A percentile compares a stretch with the other conserved stretches of the same genome.
phyloP scores from a whole-genome alignment of 2,888 invertebrate species.

The Tetramorium bicarinatum region DNA sequence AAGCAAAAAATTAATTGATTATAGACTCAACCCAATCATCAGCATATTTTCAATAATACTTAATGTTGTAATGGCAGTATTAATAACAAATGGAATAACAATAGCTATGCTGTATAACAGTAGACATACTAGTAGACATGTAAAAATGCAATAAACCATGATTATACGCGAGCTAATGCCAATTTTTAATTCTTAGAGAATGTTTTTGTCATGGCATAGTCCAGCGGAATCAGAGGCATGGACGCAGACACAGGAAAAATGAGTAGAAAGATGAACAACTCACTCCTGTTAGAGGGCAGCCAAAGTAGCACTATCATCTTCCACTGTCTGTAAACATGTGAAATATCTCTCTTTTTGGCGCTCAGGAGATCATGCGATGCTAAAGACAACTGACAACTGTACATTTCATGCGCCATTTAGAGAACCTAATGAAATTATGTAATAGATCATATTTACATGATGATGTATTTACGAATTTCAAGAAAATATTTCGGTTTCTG shows the following conservation, averaged over 20 bases:
- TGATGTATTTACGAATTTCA: conserved; percentile 45
- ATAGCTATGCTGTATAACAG: conserved; percentile 78
- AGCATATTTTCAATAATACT: conserved; percentile 70
- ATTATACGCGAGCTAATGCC: conserved; percentile 70
- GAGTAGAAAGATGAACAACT: conserved; percentile 81
- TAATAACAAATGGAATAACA: conserved; percentile 80
- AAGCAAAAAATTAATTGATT: conserved; percentile 68
- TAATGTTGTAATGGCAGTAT: conserved; percentile 82
- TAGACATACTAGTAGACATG: conserved; percentile 72
- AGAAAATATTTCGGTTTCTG: conserved; percentile 42
- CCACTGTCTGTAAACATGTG: conserved; percentile 85
- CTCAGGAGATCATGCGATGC: conserved; percentile 80
- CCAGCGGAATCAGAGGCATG: conserved; percentile 76
- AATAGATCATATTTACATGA: conserved; percentile 50
- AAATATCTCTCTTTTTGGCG: conserved; percentile 83
- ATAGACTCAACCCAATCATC: conserved; percentile 68
- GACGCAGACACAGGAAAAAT: conserved; percentile 80
- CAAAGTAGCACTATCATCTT: conserved; percentile 85
- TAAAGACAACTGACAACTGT: conserved; percentile 82
- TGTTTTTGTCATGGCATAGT: conserved; percentile 76
- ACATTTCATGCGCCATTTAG: conserved; percentile 83
- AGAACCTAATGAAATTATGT: conserved; percentile 64
- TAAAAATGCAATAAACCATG: conserved; percentile 74
- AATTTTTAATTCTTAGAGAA: conserved; percentile 66
- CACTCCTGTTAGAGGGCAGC: conserved; percentile 86